phyloP scores from a whole-genome alignment of 2,888 invertebrate genomes.

The Rotaria sp. region DNA sequence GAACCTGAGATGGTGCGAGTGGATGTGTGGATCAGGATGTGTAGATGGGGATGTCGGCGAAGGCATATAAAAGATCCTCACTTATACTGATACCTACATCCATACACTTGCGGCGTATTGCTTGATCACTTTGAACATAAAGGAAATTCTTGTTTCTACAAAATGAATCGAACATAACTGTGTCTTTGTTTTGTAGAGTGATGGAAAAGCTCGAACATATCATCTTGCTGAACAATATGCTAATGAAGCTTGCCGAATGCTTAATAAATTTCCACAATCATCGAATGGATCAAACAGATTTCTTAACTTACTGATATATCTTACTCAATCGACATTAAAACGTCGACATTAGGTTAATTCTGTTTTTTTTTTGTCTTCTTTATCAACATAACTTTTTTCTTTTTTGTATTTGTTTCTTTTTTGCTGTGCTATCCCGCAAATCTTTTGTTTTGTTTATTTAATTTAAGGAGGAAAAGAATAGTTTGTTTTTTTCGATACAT shows the following conservation, averaged over 20 bases:
- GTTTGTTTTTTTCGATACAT: neutral
- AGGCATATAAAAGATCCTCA: too few species aligned
- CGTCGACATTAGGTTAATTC: neutral
- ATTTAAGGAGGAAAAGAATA: neutral
- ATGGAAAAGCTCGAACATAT: slow-evolving; percentile 27
- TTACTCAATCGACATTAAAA: neutral
- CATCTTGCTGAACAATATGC: slow-evolving; percentile 22
- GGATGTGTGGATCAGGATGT: too few species aligned
- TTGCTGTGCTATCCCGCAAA: neutral
- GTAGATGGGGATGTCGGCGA: too few species aligned
- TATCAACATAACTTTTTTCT: too few species aligned
- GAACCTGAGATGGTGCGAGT: too few species aligned
- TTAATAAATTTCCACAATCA: neutral
- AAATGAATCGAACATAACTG: too few species aligned
- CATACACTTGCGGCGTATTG: too few species aligned
- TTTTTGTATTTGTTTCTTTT: neutral
- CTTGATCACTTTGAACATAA: too few species aligned
- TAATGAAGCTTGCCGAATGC: neutral
- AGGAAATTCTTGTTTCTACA: too few species aligned
- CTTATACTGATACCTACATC: too few species aligned
- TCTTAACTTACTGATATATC: neutral
- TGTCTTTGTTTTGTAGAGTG: neutral
- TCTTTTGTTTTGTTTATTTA: neutral
- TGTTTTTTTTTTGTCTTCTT: neutral
- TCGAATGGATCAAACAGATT: neutral